Evolutionary conservation across 2,797 vertebrate genomes (phyloP).

Genomic region (Darevskia nairensis): DNA sequence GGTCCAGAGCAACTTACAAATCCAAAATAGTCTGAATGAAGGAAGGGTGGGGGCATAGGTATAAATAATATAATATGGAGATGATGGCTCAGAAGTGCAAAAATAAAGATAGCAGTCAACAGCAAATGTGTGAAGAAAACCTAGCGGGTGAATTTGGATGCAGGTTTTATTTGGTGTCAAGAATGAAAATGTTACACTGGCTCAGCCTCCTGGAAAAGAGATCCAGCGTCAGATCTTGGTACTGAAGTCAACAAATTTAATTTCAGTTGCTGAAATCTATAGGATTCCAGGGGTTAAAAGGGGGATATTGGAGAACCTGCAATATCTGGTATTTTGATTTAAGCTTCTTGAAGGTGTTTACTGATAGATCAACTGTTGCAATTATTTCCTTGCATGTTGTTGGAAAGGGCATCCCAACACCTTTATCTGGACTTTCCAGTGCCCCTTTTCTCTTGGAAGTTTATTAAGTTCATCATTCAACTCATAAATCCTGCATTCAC

Average conservation of each 20-base stretch:
- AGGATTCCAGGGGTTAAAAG: background rate
- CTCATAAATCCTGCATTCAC: too few relatives aligned
- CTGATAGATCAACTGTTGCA: too few relatives aligned
- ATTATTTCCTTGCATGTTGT: too few relatives aligned
- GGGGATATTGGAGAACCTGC: background rate
- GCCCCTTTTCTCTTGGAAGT: too few relatives aligned
- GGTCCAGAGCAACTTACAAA: slow-evolving; percentile 36
- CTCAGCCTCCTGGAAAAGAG: slow-evolving; percentile 27
- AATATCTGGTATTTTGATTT: background rate
- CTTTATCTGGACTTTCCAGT: too few relatives aligned
- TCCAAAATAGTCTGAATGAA: slow-evolving; percentile 48
- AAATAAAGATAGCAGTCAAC: slow-evolving; percentile 64
- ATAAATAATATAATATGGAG: background rate
- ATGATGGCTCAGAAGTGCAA: slow-evolving; percentile 48
- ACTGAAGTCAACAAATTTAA: background rate
- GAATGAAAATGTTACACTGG: slow-evolving; percentile 63
- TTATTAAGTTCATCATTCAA: too few relatives aligned
- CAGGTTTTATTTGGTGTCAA: slow-evolving; percentile 52
- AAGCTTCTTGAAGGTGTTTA: background rate
- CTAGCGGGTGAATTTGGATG: slow-evolving; percentile 54
- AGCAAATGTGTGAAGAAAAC: slow-evolving; percentile 60
- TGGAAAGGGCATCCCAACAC: too few relatives aligned
- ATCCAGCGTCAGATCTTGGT: background rate
- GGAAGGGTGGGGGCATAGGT: too few relatives aligned
- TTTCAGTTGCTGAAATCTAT: background rate